These are phyloP conservation scores for Labeo rohita DNA, from an alignment of 2,113 vertebrate genomes.

Conservation along the genomic window DNA sequence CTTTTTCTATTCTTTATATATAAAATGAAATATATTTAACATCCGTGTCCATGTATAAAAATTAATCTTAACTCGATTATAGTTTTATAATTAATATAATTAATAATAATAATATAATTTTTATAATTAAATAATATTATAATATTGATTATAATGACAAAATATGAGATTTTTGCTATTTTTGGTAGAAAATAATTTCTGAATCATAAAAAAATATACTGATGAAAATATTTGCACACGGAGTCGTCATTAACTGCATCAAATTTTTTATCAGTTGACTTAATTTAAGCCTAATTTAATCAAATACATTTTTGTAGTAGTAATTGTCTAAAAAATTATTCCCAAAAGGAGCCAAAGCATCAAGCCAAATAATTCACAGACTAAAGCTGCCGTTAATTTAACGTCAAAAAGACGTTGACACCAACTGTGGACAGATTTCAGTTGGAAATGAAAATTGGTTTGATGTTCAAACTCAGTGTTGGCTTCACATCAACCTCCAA, in stretches of 20 bases:
- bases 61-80: background rate
- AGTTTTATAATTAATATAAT: too few relatives aligned
- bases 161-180: background rate
- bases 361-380: background rate
- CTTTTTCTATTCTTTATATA: background rate
- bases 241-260: background rate
- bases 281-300: background rate
- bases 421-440: background rate
- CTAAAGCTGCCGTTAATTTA: background rate
- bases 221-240: background rate
- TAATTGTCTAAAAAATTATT: background rate
- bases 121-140: too few relatives aligned
- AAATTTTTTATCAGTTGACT: background rate
- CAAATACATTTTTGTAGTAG: background rate
- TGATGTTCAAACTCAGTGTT: too few relatives aligned
- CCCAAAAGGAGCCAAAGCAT: background rate
- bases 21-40: too few relatives aligned
- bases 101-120: too few relatives aligned
- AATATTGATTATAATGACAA: background rate
- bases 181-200: background rate
- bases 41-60: background rate
- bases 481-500: too few relatives aligned
- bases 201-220: background rate
- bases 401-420: background rate
- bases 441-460: too few relatives aligned